phyloP scores from a whole-genome alignment of 2,797 vertebrate species.

The Sardinella longiceps region DNA sequence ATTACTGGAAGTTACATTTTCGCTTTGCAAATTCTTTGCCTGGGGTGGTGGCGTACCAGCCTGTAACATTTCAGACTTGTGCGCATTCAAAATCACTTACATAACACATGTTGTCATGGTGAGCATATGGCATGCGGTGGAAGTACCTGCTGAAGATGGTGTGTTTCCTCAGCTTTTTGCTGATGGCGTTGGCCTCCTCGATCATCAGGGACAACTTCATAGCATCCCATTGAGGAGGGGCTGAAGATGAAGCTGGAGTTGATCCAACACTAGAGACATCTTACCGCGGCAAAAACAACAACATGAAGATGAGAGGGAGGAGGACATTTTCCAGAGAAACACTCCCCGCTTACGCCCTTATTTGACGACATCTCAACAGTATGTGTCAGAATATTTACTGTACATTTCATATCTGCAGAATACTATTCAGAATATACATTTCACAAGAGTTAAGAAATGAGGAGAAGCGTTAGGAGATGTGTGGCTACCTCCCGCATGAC shows the following conservation, averaged over 20 bases:
- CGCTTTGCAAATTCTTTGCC: not conserved
- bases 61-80: not conserved
- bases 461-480: too few species aligned
- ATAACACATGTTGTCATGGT: not conserved
- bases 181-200: constrained; percentile 93
- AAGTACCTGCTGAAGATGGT: constrained; percentile 85
- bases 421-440: too few species aligned
- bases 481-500: too few species aligned
- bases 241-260: constrained; percentile 56
- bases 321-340: not conserved
- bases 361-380: not conserved
- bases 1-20: not conserved
- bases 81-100: not conserved
- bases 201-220: constrained; percentile 96
- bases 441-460: not conserved
- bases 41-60: not conserved
- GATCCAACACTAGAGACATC: not conserved
- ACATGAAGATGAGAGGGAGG: not conserved
- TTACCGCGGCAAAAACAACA: not conserved
- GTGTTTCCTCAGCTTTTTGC: constrained; percentile 79
- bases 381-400: not conserved
- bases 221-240: constrained; percentile 82
- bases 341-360: not conserved
- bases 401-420: too few species aligned
- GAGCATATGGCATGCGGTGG: not conserved